Evolutionary conservation across 1,140 invertebrate genomes (phyloP).

Genomic region (Drosophila rhopaloa): DNA sequence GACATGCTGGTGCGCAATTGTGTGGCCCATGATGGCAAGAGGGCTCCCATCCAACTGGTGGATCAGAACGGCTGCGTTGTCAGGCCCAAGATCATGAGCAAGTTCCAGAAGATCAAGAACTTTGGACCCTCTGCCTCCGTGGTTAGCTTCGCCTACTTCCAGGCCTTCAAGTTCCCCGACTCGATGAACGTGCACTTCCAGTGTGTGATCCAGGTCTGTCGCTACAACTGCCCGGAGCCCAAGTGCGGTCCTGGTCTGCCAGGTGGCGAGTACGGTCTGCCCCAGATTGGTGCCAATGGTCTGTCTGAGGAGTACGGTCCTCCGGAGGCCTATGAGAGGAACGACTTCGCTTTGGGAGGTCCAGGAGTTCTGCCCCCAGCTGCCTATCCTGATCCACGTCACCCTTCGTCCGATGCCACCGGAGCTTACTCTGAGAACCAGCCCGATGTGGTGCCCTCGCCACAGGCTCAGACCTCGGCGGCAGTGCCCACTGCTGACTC

Average conservation of each 20-base stretch:
- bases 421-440: constrained; percentile 93
- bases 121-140: constrained; percentile 97
- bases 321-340: constrained; percentile 87
- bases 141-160: constrained; percentile 97
- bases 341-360: constrained; percentile 90
- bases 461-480: constrained; percentile 89
- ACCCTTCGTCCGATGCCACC: constrained; percentile 90
- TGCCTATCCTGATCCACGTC: constrained; percentile 92
- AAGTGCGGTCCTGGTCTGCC: constrained; percentile 90
- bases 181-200: constrained; percentile 99
- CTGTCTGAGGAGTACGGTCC: constrained; percentile 88
- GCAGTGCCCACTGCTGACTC: constrained; percentile 84
- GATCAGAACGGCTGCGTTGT: constrained; percentile 96
- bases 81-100: constrained; percentile 96
- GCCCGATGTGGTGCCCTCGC: constrained; percentile 91
- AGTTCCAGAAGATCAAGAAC: constrained; percentile 98
- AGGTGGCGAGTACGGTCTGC: constrained; percentile 89
- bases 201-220: constrained; percentile 97
- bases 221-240: constrained; percentile 96
- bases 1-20: constrained; percentile 97
- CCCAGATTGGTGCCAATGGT: constrained; percentile 87
- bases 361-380: constrained; percentile 88
- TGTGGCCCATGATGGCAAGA: constrained; percentile 96
- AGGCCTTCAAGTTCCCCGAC: constrained; percentile 98
- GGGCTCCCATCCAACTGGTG: constrained; percentile 95